These are phyloP conservation scores for Oceanites oceanicus DNA, from an alignment of 2,113 vertebrate genomes.

Conservation along the genomic window DNA sequence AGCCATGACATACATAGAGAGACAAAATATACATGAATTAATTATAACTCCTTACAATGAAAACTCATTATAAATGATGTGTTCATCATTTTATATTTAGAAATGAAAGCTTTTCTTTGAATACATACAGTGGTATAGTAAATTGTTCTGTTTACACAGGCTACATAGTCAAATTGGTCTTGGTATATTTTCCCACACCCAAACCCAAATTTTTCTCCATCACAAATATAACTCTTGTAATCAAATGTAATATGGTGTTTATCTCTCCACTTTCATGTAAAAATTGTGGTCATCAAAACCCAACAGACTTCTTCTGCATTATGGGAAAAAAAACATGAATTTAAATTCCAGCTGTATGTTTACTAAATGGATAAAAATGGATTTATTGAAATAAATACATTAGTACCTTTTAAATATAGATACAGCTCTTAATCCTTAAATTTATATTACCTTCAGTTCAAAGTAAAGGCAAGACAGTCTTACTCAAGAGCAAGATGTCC, in stretches of 20 bases:
- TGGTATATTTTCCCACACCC: not conserved
- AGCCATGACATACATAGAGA: not conserved
- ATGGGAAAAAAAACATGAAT: not conserved
- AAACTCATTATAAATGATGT: not conserved
- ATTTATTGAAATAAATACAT: not conserved
- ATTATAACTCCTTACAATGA: not conserved
- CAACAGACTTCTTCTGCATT: not conserved
- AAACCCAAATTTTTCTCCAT: not conserved
- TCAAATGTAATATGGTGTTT: not conserved
- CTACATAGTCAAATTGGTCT: not conserved
- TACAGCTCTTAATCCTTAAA: not conserved
- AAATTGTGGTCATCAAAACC: not conserved
- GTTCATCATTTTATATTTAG: not conserved
- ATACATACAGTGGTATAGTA: not conserved
- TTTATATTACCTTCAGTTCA: not conserved
- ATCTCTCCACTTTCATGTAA: not conserved
- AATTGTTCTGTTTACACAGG: not conserved
- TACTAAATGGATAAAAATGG: not conserved
- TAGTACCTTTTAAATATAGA: not conserved
- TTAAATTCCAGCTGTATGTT: not conserved
- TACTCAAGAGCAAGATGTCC: not conserved
- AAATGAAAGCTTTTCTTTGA: not conserved
- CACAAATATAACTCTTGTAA: not conserved
- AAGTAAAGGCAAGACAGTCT: not conserved
- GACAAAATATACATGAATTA: not conserved